phyloP scores from a whole-genome alignment of 2,797 vertebrate species.

The Vultur gryphus region DNA sequence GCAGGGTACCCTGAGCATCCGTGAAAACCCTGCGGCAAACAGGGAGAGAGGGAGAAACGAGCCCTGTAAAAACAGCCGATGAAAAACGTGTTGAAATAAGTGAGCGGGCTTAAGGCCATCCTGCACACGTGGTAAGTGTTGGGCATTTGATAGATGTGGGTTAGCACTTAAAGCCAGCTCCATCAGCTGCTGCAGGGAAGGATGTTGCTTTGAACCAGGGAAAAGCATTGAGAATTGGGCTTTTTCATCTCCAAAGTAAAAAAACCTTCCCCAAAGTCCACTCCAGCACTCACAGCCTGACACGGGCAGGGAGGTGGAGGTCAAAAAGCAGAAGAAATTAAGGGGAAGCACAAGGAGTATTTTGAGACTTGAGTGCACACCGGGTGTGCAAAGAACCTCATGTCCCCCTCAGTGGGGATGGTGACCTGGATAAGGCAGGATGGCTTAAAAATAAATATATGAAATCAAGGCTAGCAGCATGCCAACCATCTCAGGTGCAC shows the following conservation, averaged over 20 bases:
- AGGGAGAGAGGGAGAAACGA: background rate
- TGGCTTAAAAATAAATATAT: background rate
- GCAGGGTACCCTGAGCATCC: constrained; percentile 78
- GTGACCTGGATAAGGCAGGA: background rate
- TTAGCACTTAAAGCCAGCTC: background rate
- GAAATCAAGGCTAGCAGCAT: background rate
- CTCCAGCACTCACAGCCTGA: background rate
- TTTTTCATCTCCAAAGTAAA: background rate
- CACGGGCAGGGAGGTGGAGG: background rate
- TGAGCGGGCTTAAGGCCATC: background rate
- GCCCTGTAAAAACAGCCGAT: background rate
- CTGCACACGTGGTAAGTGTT: accelerated
- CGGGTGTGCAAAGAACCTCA: background rate
- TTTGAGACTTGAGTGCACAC: background rate
- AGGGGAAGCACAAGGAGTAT: background rate
- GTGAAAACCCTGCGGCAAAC: constrained; percentile 73
- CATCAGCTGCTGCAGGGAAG: background rate
- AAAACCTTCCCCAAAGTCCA: background rate
- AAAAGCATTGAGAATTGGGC: background rate
- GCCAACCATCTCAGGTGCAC: background rate
- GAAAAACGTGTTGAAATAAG: background rate
- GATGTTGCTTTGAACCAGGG: background rate
- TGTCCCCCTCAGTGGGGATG: accelerated
- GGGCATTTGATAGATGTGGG: background rate
- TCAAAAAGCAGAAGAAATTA: background rate